Percentiles rank a stretch among this genome's conserved stretches.
phyloP scores from a whole-genome alignment of 2,888 invertebrate species.

The Argyresthia goedartella region DNA sequence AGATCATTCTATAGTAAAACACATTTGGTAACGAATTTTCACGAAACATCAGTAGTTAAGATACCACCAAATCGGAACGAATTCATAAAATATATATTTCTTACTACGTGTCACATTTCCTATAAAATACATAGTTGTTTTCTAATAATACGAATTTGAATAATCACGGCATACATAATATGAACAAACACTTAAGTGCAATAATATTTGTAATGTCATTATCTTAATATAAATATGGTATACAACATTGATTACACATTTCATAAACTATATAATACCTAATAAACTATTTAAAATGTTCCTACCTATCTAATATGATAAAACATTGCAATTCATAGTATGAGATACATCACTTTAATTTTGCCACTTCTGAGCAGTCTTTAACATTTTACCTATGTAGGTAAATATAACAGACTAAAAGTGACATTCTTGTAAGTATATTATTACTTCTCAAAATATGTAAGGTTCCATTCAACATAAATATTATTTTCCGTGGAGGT shows the following conservation, averaged over 20 bases:
- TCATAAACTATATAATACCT: neutral
- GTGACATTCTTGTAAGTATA: too few species aligned
- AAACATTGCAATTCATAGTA: too few species aligned
- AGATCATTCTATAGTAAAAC: conserved; percentile 25
- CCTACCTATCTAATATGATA: too few species aligned
- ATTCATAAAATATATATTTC: neutral
- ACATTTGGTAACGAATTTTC: neutral
- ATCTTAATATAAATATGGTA: neutral
- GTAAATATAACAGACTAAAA: too few species aligned
- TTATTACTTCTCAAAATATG: too few species aligned
- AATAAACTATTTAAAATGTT: too few species aligned
- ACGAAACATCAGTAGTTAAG: neutral
- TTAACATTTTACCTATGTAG: too few species aligned
- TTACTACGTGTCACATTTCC: neutral
- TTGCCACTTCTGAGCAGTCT: too few species aligned
- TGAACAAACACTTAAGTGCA: neutral
- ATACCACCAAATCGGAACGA: too few species aligned
- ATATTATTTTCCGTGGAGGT: neutral
- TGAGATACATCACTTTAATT: too few species aligned
- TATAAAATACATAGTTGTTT: neutral
- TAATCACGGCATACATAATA: conserved; percentile 1
- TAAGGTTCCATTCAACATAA: too few species aligned
- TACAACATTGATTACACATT: neutral
- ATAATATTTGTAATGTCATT: neutral
- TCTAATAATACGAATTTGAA: neutral